phyloP scores from a whole-genome alignment of 2,888 invertebrate species.

The Troides oblongomaculatus region DNA sequence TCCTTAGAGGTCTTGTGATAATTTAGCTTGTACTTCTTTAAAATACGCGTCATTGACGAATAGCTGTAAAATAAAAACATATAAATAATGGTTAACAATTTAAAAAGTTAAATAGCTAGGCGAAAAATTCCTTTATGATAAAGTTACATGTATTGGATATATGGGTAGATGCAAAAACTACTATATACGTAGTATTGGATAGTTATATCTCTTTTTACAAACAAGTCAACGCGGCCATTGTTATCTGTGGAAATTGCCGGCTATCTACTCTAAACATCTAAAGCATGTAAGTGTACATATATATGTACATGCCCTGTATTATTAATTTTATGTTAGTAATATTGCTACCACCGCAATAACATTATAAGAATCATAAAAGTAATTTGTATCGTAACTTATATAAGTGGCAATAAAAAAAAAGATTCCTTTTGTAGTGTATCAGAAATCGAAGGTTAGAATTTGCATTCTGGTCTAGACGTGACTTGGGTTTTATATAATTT shows the following conservation, averaged over 20 bases:
- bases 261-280: conserved; percentile 5
- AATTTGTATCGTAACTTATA: too few relatives aligned
- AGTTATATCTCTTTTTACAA: conserved; percentile 17
- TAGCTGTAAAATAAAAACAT: conserved; percentile 73
- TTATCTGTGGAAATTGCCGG: conserved; percentile 26
- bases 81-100: too few relatives aligned
- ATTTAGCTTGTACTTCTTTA: conserved; percentile 91
- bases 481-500: too few relatives aligned
- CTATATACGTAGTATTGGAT: neutral
- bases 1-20: conserved; percentile 81
- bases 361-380: neutral
- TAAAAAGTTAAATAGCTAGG: too few relatives aligned
- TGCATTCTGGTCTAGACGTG: too few relatives aligned
- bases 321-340: neutral
- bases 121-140: too few relatives aligned
- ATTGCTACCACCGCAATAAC: neutral
- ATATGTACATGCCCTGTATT: neutral
- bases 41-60: conserved; percentile 88
- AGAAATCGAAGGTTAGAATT: too few relatives aligned
- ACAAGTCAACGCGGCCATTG: conserved; percentile 23
- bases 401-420: too few relatives aligned
- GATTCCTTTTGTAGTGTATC: too few relatives aligned
- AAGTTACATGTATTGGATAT: too few relatives aligned
- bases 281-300: neutral
- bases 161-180: neutral